Percentiles rank a stretch among this genome's conserved stretches.
Conservation (phyloP, 2,797 vertebrate genomes). For the Malacoctenus gilli region DNA sequence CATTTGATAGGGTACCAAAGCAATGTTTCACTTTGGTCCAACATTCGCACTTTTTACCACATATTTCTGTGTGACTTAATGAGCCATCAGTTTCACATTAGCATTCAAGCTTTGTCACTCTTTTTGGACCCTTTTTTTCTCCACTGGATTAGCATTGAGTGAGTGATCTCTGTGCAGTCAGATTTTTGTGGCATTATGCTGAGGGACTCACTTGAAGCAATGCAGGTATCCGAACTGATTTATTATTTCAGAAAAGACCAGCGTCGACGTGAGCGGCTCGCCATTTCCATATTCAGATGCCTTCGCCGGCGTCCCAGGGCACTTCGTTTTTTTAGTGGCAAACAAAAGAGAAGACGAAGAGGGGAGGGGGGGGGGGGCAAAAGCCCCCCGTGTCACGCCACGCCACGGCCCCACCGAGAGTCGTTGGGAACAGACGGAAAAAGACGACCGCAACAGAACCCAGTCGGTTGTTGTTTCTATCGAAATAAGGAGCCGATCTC, state of each 20-base stretch:
- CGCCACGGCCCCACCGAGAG: conserved; percentile 56
- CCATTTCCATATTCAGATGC: conserved; percentile 57
- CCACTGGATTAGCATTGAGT: conserved; percentile 44
- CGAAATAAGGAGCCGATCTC: conserved; percentile 39
- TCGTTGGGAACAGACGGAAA: conserved; percentile 62
- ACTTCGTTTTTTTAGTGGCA: conserved; percentile 45
- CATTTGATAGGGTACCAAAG: conserved; percentile 67
- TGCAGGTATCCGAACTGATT: conserved; percentile 38
- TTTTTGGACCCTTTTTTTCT: conserved; percentile 48
- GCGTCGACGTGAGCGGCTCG: conserved; percentile 23
- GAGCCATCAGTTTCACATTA: conserved; percentile 61
- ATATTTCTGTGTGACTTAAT: conserved; percentile 56
- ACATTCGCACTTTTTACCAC: conserved; percentile 56
- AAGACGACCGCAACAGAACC: conserved; percentile 55
- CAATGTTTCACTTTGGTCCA: conserved; percentile 67
- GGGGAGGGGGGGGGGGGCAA: too few species aligned
- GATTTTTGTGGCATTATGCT: conserved; percentile 28
- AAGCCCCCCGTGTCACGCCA: conserved; percentile 56
- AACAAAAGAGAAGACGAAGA: conserved; percentile 53
- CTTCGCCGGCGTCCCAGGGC: conserved; percentile 31
- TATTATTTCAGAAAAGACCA: conserved; percentile 46
- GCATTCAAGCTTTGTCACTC: conserved; percentile 60
- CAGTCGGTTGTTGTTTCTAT: conserved; percentile 32
- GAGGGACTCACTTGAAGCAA: conserved; percentile 33
- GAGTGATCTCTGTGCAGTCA: conserved; percentile 47